phyloP scores from a whole-genome alignment of 64 coral and sea anemone genomes.

The Trachythela sp. region DNA sequence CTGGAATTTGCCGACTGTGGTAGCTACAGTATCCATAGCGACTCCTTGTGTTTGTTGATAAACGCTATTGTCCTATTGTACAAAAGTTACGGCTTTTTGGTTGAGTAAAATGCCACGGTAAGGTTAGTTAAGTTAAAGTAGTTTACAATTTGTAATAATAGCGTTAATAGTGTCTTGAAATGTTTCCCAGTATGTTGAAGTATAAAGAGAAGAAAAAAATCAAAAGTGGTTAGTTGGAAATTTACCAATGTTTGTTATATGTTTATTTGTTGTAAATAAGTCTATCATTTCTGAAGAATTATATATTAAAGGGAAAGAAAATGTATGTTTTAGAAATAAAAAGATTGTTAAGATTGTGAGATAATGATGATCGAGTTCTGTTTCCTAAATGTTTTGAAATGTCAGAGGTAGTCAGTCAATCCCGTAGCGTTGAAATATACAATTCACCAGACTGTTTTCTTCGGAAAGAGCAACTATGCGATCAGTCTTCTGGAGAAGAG shows the following conservation, averaged over 20 bases:
- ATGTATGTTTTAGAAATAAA: too few relatives aligned
- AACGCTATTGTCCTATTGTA: neutral
- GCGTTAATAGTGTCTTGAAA: too few relatives aligned
- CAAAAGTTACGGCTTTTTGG: neutral
- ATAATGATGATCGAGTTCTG: neutral
- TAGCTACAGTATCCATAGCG: slow-evolving; percentile 28
- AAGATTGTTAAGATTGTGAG: neutral
- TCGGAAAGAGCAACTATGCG: too few relatives aligned
- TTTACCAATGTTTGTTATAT: too few relatives aligned
- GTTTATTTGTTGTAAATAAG: neutral
- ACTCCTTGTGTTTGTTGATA: slow-evolving; percentile 16
- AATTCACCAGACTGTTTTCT: too few relatives aligned
- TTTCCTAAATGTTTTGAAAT: neutral
- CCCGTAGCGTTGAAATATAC: too few relatives aligned
- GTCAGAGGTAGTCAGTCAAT: slow-evolving; percentile 14
- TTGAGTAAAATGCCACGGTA: slow-evolving; percentile 7
- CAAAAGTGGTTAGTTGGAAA: neutral
- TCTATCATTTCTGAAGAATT: neutral
- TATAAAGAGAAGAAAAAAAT: too few relatives aligned
- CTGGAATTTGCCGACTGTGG: neutral
- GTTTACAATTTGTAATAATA: too few relatives aligned
- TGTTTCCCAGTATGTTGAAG: too few relatives aligned
- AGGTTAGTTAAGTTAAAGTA: neutral
- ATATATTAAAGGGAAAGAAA: neutral
- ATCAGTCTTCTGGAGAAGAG: too few relatives aligned